phyloP scores from a whole-genome alignment of 2,888 invertebrate species.

The Oscheius onirici region DNA sequence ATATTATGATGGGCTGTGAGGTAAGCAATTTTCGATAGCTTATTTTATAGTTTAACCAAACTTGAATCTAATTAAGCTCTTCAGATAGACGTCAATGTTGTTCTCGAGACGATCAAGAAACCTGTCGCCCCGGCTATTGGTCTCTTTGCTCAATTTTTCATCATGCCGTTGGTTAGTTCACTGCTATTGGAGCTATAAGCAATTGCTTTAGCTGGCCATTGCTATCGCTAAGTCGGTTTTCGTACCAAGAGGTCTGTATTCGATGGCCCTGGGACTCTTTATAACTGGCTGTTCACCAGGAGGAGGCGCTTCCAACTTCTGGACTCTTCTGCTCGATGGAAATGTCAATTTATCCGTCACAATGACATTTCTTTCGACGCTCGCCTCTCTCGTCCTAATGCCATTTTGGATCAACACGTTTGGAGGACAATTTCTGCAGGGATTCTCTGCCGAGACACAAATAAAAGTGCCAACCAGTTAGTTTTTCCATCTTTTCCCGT shows the following conservation, averaged over 20 bases:
- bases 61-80: no score
- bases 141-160: constrained; percentile 74
- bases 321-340: constrained; percentile 89
- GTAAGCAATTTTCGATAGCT: constrained; percentile 32
- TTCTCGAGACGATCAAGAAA: constrained; percentile 71
- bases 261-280: constrained; percentile 72
- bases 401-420: constrained; percentile 75
- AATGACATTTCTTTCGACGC: constrained; percentile 90
- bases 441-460: constrained; percentile 47
- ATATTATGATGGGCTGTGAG: constrained; percentile 71
- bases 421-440: constrained; percentile 71
- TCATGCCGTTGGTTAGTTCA: constrained; percentile 75
- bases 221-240: constrained; percentile 64
- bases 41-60: background rate
- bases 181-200: background rate
- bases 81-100: constrained; percentile 66
- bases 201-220: constrained; percentile 64
- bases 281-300: constrained; percentile 69
- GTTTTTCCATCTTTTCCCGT: background rate
- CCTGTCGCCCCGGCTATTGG: constrained; percentile 75
- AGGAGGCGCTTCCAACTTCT: constrained; percentile 93
- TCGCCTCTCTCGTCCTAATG: constrained; percentile 82
- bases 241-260: constrained; percentile 58
- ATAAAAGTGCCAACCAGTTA: constrained; percentile 49
- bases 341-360: constrained; percentile 92